Conservation (phyloP, 2,113 vertebrate species). For the Tylochromis polylepis region DNA sequence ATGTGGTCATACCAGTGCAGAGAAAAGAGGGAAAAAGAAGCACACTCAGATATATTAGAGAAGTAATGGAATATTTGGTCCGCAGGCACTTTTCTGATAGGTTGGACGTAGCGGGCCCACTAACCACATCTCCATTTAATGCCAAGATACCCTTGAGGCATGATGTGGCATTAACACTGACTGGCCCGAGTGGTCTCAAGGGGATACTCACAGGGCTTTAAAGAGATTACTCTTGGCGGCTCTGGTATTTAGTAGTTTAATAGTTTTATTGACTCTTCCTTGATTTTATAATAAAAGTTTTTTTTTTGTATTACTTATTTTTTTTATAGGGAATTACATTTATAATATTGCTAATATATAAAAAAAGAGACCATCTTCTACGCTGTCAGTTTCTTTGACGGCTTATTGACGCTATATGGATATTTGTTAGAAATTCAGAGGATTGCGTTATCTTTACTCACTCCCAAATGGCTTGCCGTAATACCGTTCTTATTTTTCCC, state of each 20-base stretch:
- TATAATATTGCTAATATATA: background rate
- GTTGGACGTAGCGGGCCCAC: background rate
- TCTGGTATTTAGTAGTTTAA: background rate
- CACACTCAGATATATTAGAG: background rate
- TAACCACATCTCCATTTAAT: conserved; percentile 17
- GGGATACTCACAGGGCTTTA: background rate
- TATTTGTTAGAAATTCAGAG: background rate
- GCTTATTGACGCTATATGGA: background rate
- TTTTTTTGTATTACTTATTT: background rate
- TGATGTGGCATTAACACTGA: conserved; percentile 10
- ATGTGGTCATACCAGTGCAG: conserved; percentile 5
- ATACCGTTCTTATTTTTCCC: background rate
- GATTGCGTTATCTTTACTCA: background rate
- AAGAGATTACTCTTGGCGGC: background rate
- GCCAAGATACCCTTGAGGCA: conserved; percentile 24
- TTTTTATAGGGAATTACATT: background rate
- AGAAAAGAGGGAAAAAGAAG: background rate
- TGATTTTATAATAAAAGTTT: background rate
- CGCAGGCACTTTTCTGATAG: background rate
- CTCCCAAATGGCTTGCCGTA: background rate
- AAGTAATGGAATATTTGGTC: conserved; percentile 32
- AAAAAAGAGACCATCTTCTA: background rate
- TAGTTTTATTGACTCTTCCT: background rate
- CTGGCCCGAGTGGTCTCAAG: background rate
- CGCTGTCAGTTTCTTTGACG: background rate